Base-by-base conservation (phyloP, 2,888 invertebrate genomes). In the Lapara coniferarum region DNA sequence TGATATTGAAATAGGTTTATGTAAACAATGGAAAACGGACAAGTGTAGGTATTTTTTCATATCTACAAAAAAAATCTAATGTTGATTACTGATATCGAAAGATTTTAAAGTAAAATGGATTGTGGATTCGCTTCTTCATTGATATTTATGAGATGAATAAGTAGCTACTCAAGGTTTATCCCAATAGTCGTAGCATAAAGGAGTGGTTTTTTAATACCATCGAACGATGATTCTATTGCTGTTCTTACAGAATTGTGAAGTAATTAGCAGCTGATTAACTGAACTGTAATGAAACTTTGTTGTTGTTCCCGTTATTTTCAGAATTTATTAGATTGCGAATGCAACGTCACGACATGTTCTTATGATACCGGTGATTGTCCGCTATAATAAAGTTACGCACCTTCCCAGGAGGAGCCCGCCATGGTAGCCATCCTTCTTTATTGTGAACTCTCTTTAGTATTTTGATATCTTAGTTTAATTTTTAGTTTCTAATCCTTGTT, bases 371-470 rank as follows among this genome's bases (percentile, higher is more conserved):
- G 68, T 68, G 46, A 14, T 63, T 25, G 46, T 59, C 12, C n/a
- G 25, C 13, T 10, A 49, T 49, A 14, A 30, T n/a, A 56, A 13
- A 13, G 67, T 70, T 55, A 19, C 16, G 19, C 71, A 90, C 90
- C 90, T 88, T 91, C 90, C 90, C 90, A 91, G 14, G 89, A 86
- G 25, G 86, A 79, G 10, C 86, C 82, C 56, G 83, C 73, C 73
- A 86, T 78, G 49, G 84, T 74, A 70, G 86, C 76, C 88, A 89
- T 90, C 10, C 10, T 55, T 37, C 16, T 10, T 53, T 63, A 67
- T 19, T 30, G 25, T 10, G 12, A 69, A 63, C 19, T 2, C 25
- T 19, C 16, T 2, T 0, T 13, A 63, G 49, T 16, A 19, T 12
- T 12, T 8, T 59, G 30, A 49, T 52, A 8, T 59, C 46, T 37